phyloP scores from a whole-genome alignment of 1,140 invertebrate genomes.

The Conus ventricosus region DNA sequence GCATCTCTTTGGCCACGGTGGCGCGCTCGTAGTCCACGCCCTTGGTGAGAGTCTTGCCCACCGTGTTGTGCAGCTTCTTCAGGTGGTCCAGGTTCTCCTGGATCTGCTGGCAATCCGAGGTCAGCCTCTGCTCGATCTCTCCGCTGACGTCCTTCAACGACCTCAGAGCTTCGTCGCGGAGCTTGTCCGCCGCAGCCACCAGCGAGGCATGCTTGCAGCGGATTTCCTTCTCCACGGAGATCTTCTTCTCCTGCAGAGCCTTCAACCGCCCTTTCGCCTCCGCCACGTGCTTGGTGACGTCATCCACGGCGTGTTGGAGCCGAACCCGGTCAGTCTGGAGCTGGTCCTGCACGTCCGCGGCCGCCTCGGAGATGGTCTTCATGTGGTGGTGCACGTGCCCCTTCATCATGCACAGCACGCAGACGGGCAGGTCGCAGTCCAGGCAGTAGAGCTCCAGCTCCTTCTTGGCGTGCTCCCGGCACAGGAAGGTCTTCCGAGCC shows the following conservation, averaged over 20 bases:
- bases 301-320: background rate
- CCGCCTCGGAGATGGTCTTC: background rate
- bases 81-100: background rate
- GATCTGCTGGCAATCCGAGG: background rate
- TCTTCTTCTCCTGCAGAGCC: background rate
- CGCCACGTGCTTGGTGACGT: background rate
- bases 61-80: background rate
- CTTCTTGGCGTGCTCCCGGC: background rate
- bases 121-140: background rate
- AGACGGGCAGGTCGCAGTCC: background rate
- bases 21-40: background rate
- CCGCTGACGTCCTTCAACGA: background rate
- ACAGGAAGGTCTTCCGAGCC: background rate
- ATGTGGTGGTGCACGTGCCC: background rate
- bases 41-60: background rate
- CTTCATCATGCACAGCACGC: background rate
- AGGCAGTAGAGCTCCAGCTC: conserved; percentile 3
- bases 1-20: background rate
- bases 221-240: background rate
- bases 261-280: background rate
- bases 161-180: background rate
- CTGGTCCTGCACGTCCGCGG: background rate
- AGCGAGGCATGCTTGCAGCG: background rate
- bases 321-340: background rate
- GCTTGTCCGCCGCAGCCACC: background rate